Percentiles rank a stretch among this genome's conserved stretches.
Conservation (phyloP, 2,113 vertebrate genomes). For the Saguinus imperator region DNA sequence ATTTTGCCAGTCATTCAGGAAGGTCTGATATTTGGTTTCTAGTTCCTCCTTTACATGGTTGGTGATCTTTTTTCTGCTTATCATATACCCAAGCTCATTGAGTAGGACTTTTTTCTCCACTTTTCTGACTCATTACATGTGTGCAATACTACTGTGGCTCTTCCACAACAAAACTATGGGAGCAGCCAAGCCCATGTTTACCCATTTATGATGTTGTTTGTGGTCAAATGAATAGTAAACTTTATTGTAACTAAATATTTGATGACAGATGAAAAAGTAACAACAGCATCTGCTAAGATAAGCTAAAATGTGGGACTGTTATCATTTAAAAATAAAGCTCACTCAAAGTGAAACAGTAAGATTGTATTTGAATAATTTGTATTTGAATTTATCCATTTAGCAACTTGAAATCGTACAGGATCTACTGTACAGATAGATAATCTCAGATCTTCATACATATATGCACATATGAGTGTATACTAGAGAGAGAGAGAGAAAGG, state of each 20-base stretch:
- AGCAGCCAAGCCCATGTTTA: background rate
- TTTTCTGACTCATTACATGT: background rate
- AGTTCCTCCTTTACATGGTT: background rate
- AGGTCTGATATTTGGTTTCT: background rate
- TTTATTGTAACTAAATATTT: background rate
- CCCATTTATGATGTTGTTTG: background rate
- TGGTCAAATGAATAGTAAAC: background rate
- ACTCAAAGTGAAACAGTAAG: background rate
- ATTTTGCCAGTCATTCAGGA: background rate
- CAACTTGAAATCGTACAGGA: background rate
- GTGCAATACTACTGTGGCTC: background rate
- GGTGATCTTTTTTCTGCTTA: background rate
- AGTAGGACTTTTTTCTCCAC: background rate
- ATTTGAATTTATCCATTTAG: background rate
- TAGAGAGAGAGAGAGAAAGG: no score
- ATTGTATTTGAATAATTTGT: background rate
- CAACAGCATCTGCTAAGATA: background rate
- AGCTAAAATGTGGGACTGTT: background rate
- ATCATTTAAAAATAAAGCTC: background rate
- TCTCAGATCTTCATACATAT: background rate
- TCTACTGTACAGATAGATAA: background rate
- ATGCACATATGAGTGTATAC: no score
- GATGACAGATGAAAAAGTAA: background rate
- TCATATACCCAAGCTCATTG: background rate
- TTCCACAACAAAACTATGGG: background rate